Evolutionary conservation across 2,797 vertebrate genomes (phyloP).

Genomic region (Adrianichthys oophorus): DNA sequence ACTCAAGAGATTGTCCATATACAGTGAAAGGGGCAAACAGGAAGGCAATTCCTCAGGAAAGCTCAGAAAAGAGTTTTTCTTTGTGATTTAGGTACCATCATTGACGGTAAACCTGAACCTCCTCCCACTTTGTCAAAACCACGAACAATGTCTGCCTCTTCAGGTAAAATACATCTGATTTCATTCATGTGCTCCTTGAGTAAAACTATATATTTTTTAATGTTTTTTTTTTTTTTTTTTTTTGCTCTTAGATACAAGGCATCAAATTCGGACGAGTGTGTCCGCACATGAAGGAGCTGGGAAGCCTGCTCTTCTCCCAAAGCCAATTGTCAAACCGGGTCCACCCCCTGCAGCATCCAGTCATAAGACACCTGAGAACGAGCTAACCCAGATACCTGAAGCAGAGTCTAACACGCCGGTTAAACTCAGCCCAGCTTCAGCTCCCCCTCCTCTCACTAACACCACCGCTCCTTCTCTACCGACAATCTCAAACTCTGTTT

Average conservation of each 20-base stretch:
- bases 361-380: constrained; percentile 73
- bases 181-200: not conserved
- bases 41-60: constrained; percentile 20
- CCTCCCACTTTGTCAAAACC: constrained; percentile 87
- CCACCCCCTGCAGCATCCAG: constrained; percentile 63
- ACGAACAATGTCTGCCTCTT: constrained; percentile 92
- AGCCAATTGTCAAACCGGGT: constrained; percentile 75
- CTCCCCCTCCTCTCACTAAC: constrained; percentile 6
- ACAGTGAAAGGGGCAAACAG: not conserved
- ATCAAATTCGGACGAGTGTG: constrained; percentile 73
- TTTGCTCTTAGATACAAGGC: constrained; percentile 73
- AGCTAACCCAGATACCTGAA: constrained; percentile 69
- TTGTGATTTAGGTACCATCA: constrained; percentile 87
- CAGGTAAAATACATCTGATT: constrained; percentile 76
- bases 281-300: constrained; percentile 76
- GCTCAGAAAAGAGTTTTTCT: constrained; percentile 14
- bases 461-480: constrained; percentile 22
- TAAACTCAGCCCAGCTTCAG: constrained; percentile 33
- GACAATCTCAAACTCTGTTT: constrained; percentile 52
- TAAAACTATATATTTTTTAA: constrained; percentile 1
- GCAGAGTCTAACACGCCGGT: constrained; percentile 50
- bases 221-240: constrained; percentile 4
- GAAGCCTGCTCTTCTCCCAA: constrained; percentile 78
- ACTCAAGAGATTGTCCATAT: not conserved
- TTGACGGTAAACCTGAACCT: constrained; percentile 88